phyloP scores from a whole-genome alignment of 2,797 vertebrate genomes.

The Cetoscarus ocellatus region DNA sequence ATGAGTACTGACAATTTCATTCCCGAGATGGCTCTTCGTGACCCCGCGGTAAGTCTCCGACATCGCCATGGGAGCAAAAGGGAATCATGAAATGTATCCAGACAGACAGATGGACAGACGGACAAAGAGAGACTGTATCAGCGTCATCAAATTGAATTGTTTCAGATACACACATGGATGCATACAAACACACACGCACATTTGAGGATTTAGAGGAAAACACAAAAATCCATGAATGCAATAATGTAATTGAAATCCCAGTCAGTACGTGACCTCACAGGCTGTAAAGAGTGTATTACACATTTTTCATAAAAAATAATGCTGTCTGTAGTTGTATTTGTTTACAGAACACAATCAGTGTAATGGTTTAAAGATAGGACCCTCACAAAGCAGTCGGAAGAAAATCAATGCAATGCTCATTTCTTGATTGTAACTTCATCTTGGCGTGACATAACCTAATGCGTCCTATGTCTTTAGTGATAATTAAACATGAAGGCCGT shows the following conservation, averaged over 20 bases:
- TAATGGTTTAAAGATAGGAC: slow-evolving; percentile 56
- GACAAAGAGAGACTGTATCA: slow-evolving; percentile 58
- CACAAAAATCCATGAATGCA: slow-evolving; percentile 31
- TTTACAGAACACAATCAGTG: slow-evolving; percentile 60
- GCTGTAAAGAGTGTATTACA: slow-evolving; percentile 55
- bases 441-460: slow-evolving; percentile 12
- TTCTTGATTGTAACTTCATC: slow-evolving; percentile 55
- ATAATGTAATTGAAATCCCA: slow-evolving; percentile 66
- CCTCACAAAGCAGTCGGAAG: slow-evolving; percentile 22
- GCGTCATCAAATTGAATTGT: slow-evolving; percentile 71
- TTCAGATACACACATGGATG: slow-evolving; percentile 37
- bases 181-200: slow-evolving; percentile 24
- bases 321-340: slow-evolving; percentile 55
- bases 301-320: slow-evolving; percentile 57
- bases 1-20: slow-evolving; percentile 76
- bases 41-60: slow-evolving; percentile 35
- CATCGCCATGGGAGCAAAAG: slow-evolving; percentile 56
- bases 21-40: slow-evolving; percentile 70
- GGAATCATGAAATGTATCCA: slow-evolving; percentile 57
- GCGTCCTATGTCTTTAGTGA: slow-evolving; percentile 22
- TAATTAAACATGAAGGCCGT: slow-evolving; percentile 48
- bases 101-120: slow-evolving; percentile 48
- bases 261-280: slow-evolving; percentile 58
- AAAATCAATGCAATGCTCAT: slow-evolving; percentile 68
- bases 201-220: slow-evolving; percentile 50